Conservation (phyloP, 2,888 invertebrate genomes). For the Trypoxylon attenuatum region DNA sequence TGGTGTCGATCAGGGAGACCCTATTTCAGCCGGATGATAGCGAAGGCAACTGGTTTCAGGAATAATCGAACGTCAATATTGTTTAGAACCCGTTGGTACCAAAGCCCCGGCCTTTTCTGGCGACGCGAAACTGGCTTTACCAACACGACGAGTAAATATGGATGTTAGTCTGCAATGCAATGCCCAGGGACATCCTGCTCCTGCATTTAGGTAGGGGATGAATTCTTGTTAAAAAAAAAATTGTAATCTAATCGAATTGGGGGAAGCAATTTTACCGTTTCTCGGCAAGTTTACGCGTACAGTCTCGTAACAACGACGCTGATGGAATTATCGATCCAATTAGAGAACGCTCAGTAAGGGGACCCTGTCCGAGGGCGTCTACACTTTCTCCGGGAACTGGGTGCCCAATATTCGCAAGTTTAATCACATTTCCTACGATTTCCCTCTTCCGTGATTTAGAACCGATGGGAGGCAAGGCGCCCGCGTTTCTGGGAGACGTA, state of each 20-base stretch:
- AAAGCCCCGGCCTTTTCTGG: conserved; percentile 79
- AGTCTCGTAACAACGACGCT: too few species aligned
- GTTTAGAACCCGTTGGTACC: conserved; percentile 78
- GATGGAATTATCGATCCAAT: neutral
- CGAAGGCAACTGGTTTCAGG: conserved; percentile 14
- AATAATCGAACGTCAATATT: conserved; percentile 47
- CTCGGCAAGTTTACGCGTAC: too few species aligned
- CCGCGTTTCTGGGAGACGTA: conserved; percentile 63
- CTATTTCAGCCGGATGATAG: conserved; percentile 74
- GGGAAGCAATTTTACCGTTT: too few species aligned
- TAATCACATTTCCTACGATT: conserved; percentile 21
- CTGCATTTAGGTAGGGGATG: conserved; percentile 74
- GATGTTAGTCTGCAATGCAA: conserved; percentile 74
- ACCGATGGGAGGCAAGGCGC: conserved; percentile 65
- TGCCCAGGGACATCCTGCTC: conserved; percentile 76
- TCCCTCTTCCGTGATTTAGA: conserved; percentile 38
- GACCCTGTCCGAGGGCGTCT: conserved; percentile 47
- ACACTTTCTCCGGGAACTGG: too few species aligned
- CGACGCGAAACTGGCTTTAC: conserved; percentile 75
- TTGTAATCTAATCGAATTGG: neutral
- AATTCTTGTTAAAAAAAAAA: neutral
- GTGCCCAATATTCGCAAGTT: neutral
- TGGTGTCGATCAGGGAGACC: conserved; percentile 75
- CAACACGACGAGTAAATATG: conserved; percentile 63
- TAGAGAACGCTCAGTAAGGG: conserved; percentile 23